Percentiles rank a stretch among this genome's conserved stretches.
phyloP scores from a whole-genome alignment of 2,888 invertebrate genomes.

The Branchipolynoe longqiensis region DNA sequence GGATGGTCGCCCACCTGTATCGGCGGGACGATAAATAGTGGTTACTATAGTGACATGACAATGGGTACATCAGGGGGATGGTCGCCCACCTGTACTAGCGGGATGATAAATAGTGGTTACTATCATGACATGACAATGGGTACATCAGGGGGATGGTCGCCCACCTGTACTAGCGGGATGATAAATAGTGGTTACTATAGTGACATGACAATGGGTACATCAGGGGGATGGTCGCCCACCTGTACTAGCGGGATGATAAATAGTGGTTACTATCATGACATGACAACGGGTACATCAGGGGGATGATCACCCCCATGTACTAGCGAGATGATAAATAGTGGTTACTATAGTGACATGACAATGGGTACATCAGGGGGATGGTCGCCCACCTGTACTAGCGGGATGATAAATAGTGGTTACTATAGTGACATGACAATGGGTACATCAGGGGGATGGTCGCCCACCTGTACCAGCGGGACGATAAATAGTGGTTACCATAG shows the following conservation, averaged over 20 bases:
- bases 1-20: constrained; percentile 36
- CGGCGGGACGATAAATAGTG: not conserved
- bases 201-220: constrained; percentile 74
- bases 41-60: not conserved
- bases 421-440: too few species aligned
- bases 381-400: constrained; percentile 78
- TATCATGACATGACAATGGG: not conserved
- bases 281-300: not conserved
- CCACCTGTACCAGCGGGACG: too few species aligned
- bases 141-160: constrained; percentile 24
- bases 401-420: too few species aligned
- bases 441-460: constrained; percentile 18
- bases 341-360: constrained; percentile 69
- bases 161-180: constrained; percentile 11
- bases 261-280: not conserved
- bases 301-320: constrained; percentile 11
- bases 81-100: constrained; percentile 24
- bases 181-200: constrained; percentile 67
- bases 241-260: not conserved
- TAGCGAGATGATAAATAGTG: not conserved
- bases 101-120: constrained; percentile 68
- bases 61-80: constrained; percentile 11
- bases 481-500: too few species aligned
- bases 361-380: constrained; percentile 79
- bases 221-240: constrained; percentile 58